A percentile compares a stretch with the other conserved stretches of the same genome.
Evolutionary conservation across 2,113 vertebrate species (phyloP).

Genomic region (Gobiocypris rarus): DNA sequence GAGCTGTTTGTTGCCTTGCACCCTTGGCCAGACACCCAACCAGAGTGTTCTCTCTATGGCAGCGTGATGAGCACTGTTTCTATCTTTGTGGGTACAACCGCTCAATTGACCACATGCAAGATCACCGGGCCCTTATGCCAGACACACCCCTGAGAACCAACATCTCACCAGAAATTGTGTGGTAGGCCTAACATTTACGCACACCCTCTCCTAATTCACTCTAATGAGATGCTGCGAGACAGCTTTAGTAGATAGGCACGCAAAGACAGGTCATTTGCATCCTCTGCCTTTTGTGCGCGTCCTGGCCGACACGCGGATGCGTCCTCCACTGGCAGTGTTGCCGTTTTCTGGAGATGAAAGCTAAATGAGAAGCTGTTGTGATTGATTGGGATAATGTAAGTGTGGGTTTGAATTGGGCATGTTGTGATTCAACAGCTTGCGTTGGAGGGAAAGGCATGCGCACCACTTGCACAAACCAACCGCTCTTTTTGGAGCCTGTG

Average conservation of each 20-base stretch:
- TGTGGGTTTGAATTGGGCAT: constrained; percentile 52
- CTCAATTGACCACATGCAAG: constrained; percentile 68
- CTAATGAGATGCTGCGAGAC: constrained; percentile 73
- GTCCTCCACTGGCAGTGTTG: constrained; percentile 61
- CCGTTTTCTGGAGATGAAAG: constrained; percentile 62
- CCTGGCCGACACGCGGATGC: constrained; percentile 63
- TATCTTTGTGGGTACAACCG: constrained; percentile 61
- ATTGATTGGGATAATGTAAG: constrained; percentile 51
- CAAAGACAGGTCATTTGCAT: constrained; percentile 71
- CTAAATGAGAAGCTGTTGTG: constrained; percentile 62
- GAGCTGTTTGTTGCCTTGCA: constrained; percentile 6
- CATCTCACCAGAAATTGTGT: constrained; percentile 71
- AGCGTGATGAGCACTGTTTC: constrained; percentile 36
- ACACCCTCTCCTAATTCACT: constrained; percentile 73
- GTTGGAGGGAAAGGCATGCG: constrained; percentile 43
- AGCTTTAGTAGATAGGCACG: constrained; percentile 71
- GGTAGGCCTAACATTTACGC: constrained; percentile 70
- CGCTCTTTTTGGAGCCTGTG: constrained; percentile 15
- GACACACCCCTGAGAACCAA: constrained; percentile 65
- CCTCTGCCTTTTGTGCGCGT: constrained; percentile 62
- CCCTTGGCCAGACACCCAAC: constrained; percentile 34
- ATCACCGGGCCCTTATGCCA: constrained; percentile 62
- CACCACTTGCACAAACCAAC: constrained; percentile 41
- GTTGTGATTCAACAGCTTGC: constrained; percentile 38
- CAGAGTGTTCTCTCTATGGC: constrained; percentile 52